These are phyloP conservation scores for Prochilodus magdalenae DNA, from an alignment of 2,113 vertebrate species.

Conservation along the genomic window DNA sequence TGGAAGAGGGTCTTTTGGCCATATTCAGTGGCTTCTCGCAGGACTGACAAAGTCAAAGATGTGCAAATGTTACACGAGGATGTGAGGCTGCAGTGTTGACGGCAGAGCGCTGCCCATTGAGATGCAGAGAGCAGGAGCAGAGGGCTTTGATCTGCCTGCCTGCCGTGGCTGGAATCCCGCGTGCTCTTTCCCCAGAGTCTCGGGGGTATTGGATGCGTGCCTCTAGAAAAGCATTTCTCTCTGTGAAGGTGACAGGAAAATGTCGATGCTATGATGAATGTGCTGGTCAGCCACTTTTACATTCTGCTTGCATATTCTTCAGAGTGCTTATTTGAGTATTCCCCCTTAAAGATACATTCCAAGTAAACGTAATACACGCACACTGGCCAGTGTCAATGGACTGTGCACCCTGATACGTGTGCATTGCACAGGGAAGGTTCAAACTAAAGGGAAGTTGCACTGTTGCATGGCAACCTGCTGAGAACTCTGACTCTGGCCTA, in stretches of 20 bases:
- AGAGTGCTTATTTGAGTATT: no score
- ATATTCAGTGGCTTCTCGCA: conserved; percentile 60
- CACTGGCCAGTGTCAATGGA: no score
- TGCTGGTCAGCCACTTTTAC: conserved; percentile 15
- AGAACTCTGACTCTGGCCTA: conserved; percentile 12
- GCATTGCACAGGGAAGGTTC: not conserved
- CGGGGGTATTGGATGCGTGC: conserved; percentile 45
- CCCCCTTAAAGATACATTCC: not conserved
- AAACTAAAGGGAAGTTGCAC: not conserved
- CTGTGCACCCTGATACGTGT: not conserved
- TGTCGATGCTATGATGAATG: conserved; percentile 29
- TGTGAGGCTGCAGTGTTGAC: conserved; percentile 71
- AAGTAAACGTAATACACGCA: no score
- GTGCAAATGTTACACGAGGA: conserved; percentile 68
- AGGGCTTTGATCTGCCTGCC: conserved; percentile 77
- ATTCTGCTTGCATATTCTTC: conserved; percentile 2
- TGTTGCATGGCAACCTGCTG: conserved; percentile 48
- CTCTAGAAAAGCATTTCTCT: conserved; percentile 36
- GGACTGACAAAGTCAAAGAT: conserved; percentile 28
- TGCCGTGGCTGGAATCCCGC: conserved; percentile 71
- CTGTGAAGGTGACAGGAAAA: conserved; percentile 32
- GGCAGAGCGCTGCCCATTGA: conserved; percentile 72
- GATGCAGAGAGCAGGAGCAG: conserved; percentile 76
- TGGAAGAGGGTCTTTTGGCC: conserved; percentile 55
- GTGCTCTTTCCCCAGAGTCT: conserved; percentile 55